phyloP scores from a whole-genome alignment of 2,113 vertebrate genomes.

The Lathamus discolor region DNA sequence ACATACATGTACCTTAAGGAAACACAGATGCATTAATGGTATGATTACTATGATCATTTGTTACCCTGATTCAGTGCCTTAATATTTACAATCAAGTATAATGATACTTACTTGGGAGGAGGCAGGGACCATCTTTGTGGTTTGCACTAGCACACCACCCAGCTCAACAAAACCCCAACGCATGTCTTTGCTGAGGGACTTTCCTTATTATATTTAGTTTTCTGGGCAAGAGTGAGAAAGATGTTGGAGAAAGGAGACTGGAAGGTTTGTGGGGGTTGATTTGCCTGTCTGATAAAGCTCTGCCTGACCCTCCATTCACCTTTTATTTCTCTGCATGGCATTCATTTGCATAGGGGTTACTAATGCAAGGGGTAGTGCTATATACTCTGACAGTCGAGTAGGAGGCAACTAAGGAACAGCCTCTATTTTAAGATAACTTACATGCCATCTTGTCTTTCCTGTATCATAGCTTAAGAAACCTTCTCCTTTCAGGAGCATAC shows the following conservation, averaged over 20 bases:
- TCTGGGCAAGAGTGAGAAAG: neutral
- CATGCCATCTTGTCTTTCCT: neutral
- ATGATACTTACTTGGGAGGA: neutral
- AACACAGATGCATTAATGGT: neutral
- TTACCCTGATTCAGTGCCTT: neutral
- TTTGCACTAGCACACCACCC: neutral
- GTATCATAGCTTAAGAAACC: neutral
- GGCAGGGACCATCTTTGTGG: neutral
- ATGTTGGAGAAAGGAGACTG: neutral
- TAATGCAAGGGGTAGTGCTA: neutral
- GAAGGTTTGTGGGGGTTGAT: neutral
- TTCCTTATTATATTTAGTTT: neutral
- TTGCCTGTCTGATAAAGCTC: neutral
- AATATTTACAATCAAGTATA: neutral
- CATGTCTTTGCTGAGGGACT: neutral
- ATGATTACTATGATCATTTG: neutral
- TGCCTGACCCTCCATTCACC: neutral
- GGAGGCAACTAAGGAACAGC: neutral
- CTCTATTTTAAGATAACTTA: neutral
- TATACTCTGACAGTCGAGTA: neutral
- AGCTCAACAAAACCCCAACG: neutral
- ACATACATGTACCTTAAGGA: fast-evolving
- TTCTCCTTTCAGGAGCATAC: neutral
- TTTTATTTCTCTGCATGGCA: neutral
- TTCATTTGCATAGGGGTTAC: neutral